Evolutionary conservation across 2,888 invertebrate species (phyloP).

Genomic region (Sarcophaga caerulescens): DNA sequence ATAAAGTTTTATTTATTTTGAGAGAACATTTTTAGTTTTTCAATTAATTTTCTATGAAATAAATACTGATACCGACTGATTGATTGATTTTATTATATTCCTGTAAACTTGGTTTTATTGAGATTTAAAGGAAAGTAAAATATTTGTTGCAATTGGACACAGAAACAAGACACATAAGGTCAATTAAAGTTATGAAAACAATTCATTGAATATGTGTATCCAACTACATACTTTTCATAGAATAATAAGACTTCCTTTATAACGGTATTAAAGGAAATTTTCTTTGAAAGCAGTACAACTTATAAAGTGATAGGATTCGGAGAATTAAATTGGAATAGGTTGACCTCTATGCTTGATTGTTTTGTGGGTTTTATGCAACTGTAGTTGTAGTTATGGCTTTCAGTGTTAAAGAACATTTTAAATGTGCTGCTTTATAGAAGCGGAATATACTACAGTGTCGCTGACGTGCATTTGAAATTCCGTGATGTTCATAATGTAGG

Average conservation of each 20-base stretch:
- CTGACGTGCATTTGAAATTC: slow-evolving; percentile 40
- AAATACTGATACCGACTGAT: too few species aligned
- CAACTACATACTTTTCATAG: not conserved
- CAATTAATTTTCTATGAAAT: too few species aligned
- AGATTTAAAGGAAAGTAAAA: slow-evolving; percentile 1
- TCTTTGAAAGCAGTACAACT: slow-evolving; percentile 47
- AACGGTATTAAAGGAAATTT: not conserved
- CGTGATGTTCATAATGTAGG: slow-evolving; percentile 23
- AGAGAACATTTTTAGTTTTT: too few species aligned
- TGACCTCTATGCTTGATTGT: not conserved
- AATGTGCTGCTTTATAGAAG: slow-evolving; percentile 48
- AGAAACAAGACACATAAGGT: slow-evolving; percentile 13
- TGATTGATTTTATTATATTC: too few species aligned
- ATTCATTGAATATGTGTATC: slow-evolving; percentile 10
- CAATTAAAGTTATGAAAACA: slow-evolving; percentile 21
- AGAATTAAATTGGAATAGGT: not conserved
- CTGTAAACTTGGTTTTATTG: not conserved
- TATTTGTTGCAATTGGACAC: not conserved
- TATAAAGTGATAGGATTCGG: slow-evolving; percentile 15
- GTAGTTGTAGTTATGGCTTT: slow-evolving; percentile 7
- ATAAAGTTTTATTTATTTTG: too few species aligned
- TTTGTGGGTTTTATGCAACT: not conserved
- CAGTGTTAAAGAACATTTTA: slow-evolving; percentile 47
- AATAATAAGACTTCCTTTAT: not conserved
- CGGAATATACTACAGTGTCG: slow-evolving; percentile 24